A percentile compares a stretch with the other conserved stretches of the same genome.
Evolutionary conservation across 2,888 invertebrate genomes (phyloP).

Genomic region (Embidobia sp.): DNA sequence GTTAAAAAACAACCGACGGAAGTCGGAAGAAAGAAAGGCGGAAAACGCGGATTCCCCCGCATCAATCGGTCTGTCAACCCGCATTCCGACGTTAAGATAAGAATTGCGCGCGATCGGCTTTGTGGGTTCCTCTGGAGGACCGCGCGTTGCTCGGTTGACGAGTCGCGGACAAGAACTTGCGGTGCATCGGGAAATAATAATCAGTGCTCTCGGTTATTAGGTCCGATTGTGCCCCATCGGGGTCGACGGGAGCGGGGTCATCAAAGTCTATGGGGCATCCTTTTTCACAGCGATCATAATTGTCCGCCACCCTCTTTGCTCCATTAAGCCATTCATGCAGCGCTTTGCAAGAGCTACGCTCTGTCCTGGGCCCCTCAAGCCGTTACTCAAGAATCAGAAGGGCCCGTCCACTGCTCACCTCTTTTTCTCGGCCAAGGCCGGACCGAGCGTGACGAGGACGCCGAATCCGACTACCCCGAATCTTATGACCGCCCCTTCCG

Average conservation of each 20-base stretch:
- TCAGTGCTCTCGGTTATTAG: slow-evolving; percentile 48
- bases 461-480: slow-evolving; percentile 75
- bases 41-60: too few relatives aligned
- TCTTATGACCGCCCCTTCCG: slow-evolving; percentile 82
- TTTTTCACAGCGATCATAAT: slow-evolving; percentile 60
- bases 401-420: slow-evolving; percentile 63
- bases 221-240: slow-evolving; percentile 38
- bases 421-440: slow-evolving; percentile 61
- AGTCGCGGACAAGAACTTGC: too few relatives aligned
- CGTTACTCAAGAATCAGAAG: slow-evolving; percentile 71
- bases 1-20: too few relatives aligned
- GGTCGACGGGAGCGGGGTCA: slow-evolving; percentile 46
- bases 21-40: too few relatives aligned
- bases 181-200: too few relatives aligned
- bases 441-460: slow-evolving; percentile 24
- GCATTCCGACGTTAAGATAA: too few relatives aligned
- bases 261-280: slow-evolving; percentile 64
- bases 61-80: too few relatives aligned
- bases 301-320: slow-evolving; percentile 61
- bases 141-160: too few relatives aligned
- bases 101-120: too few relatives aligned
- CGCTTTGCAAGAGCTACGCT: slow-evolving; percentile 35
- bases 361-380: slow-evolving; percentile 71
- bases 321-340: slow-evolving; percentile 62
- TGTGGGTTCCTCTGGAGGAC: too few relatives aligned